phyloP scores from a whole-genome alignment of 2,888 invertebrate species.

The Meta bourneti region DNA sequence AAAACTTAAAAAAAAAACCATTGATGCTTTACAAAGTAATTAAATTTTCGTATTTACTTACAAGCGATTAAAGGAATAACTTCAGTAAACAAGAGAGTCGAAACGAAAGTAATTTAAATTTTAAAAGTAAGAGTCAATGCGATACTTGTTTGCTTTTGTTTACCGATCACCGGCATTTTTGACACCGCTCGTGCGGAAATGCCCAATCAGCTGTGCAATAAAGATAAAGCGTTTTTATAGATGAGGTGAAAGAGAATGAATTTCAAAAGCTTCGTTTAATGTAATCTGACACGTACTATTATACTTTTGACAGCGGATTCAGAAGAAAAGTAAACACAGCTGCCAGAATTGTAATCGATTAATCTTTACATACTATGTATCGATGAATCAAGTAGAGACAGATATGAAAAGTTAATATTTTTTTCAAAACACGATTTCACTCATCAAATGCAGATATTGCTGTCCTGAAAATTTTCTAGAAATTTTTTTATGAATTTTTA shows the following conservation, averaged over 20 bases:
- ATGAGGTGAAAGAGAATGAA: background rate
- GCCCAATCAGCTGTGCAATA: constrained; percentile 1
- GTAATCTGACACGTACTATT: constrained; percentile 60
- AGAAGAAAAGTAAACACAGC: constrained; percentile 67
- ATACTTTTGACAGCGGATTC: constrained; percentile 38
- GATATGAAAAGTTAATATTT: too few relatives aligned
- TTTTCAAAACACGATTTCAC: too few relatives aligned
- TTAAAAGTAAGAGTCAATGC: background rate
- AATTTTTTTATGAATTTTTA: too few relatives aligned
- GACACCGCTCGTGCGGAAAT: background rate
- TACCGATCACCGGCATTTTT: constrained; percentile 45
- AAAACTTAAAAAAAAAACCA: background rate
- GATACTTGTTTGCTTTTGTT: constrained; percentile 28
- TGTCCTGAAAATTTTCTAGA: too few relatives aligned
- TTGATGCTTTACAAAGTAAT: background rate
- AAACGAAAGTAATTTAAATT: background rate
- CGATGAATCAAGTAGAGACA: background rate
- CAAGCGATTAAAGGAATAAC: background rate
- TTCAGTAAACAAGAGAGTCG: background rate
- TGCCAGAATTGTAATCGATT: constrained; percentile 14
- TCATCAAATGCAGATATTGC: too few relatives aligned
- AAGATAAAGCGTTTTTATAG: background rate
- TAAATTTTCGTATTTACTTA: background rate
- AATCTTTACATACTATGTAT: background rate
- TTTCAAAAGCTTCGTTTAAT: background rate